Percentiles rank a stretch among this genome's conserved stretches.
Evolutionary conservation across 2,888 invertebrate species (phyloP).

Genomic region (Lepeophtheirus nordmannii): DNA sequence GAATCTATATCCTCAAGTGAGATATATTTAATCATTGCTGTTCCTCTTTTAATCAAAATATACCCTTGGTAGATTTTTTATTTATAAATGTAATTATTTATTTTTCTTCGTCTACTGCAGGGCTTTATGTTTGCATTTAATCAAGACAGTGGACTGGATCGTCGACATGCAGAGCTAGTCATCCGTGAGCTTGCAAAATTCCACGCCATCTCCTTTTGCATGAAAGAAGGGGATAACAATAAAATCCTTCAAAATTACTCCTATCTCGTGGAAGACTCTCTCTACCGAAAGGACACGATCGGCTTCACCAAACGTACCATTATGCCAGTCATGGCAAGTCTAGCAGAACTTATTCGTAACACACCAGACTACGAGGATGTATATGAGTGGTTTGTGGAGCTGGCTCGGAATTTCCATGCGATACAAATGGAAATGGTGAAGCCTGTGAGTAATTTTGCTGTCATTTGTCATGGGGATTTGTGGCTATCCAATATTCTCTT

Average conservation of each 20-base stretch:
- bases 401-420: slow-evolving; percentile 24
- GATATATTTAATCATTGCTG: background rate
- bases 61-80: background rate
- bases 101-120: background rate
- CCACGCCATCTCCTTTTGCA: slow-evolving; percentile 24
- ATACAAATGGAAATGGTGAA: slow-evolving; percentile 24
- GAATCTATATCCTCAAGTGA: slow-evolving; percentile 21
- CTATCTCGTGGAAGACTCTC: slow-evolving; percentile 16
- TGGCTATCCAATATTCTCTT: slow-evolving; percentile 25
- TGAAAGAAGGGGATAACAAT: slow-evolving; percentile 12
- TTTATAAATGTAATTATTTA: background rate
- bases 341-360: slow-evolving; percentile 20
- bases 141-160: slow-evolving; percentile 19
- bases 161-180: slow-evolving; percentile 22
- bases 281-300: slow-evolving; percentile 17
- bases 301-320: slow-evolving; percentile 24
- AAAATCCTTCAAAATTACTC: slow-evolving; percentile 7
- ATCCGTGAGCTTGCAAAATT: slow-evolving; percentile 23
- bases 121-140: slow-evolving; percentile 18
- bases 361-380: slow-evolving; percentile 11
- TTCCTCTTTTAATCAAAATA: background rate
- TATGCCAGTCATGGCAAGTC: slow-evolving; percentile 24
- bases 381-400: slow-evolving; percentile 24
- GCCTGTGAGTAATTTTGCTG: slow-evolving; percentile 13
- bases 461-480: slow-evolving; percentile 25